Base-by-base conservation (phyloP, 2,888 invertebrate species). In the Tupiocoris notatus region DNA sequence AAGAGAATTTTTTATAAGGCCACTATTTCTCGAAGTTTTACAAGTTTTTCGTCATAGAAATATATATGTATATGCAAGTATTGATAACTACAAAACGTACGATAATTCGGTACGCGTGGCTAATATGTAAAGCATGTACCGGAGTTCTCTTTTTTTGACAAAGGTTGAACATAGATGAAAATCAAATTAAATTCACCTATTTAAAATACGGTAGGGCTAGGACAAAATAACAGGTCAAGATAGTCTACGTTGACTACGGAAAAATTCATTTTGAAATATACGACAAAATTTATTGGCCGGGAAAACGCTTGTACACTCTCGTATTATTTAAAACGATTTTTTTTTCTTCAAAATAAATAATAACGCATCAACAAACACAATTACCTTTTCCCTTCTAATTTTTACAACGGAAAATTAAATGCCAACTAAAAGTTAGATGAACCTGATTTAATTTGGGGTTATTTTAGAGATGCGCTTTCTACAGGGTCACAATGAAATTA, bases 21-120 rank as follows among this genome's bases (percentile, higher is more conserved):
- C 73, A 73, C 73, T 73, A 73, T 73, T 25, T 70, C 24, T 59
- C 25, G 17, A 70, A 59, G 25, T 70, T 59, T n/a, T 21, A 59
- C 25, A 1, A 16, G 23, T 61, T 59, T 70, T 18, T 58, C 54
- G 12, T 17, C 39, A 22, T 67, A 67, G 67, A 67, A 67, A 67
- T 67, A 67, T 67, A 67, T 67, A 67, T 21, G 57, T 56, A 39
- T 39, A 39, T 39, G 39, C 39, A 39, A 39, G 39, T 39, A 7
- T 7, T 39, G 39, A 7, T 7, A 39, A 3, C 39, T 39, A 39
- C 39, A 12, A 39, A 39, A 39, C 39, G 39, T 39, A 39, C 39
- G 39, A 3, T 39, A 39, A 39, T 57, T 20, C 22, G 56, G 22
- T n/a, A 67, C 57, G 39, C 67, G 56, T 56, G 56, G 67, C 67